Conservation (phyloP, 1,140 invertebrate genomes). For the Nebria ingens region DNA sequence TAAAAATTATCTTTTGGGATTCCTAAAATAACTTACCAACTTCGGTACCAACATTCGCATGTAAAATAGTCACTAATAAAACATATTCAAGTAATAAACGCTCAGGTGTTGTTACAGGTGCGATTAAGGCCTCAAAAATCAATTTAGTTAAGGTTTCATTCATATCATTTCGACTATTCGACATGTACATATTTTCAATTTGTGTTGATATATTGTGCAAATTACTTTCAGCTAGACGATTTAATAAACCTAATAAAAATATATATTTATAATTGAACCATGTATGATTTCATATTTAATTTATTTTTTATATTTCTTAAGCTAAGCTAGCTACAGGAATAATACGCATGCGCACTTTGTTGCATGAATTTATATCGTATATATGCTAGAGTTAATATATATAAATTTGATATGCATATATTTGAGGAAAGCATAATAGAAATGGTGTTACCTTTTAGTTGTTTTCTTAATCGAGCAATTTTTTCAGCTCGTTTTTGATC, state of each 20-base stretch:
- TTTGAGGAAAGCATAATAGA: not conserved
- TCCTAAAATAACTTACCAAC: slow-evolving; percentile 53
- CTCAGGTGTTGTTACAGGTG: slow-evolving; percentile 55
- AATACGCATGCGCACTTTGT: too few relatives aligned
- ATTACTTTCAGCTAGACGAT: slow-evolving; percentile 80
- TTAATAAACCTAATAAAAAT: slow-evolving; percentile 57
- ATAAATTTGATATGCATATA: not conserved
- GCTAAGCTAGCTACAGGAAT: too few relatives aligned
- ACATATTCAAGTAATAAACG: slow-evolving; percentile 74
- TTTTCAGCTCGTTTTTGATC: slow-evolving; percentile 47
- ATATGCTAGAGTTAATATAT: not conserved
- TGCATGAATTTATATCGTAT: too few relatives aligned
- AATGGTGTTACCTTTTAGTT: slow-evolving; percentile 56
- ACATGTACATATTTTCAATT: slow-evolving; percentile 63
- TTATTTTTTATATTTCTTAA: too few relatives aligned
- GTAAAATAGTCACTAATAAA: slow-evolving; percentile 70
- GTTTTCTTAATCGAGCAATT: slow-evolving; percentile 54
- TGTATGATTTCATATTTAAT: too few relatives aligned
- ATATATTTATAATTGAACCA: too few relatives aligned
- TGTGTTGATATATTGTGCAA: slow-evolving; percentile 68
- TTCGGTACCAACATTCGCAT: slow-evolving; percentile 85
- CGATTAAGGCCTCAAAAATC: slow-evolving; percentile 56
- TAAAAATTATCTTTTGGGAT: not conserved
- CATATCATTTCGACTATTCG: slow-evolving; percentile 70
- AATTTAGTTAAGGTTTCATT: slow-evolving; percentile 63